These are phyloP conservation scores for Hydractinia echinata DNA, from an alignment of 30 jellyfish, hydroid and myxozoan species.

Conservation along the genomic window DNA sequence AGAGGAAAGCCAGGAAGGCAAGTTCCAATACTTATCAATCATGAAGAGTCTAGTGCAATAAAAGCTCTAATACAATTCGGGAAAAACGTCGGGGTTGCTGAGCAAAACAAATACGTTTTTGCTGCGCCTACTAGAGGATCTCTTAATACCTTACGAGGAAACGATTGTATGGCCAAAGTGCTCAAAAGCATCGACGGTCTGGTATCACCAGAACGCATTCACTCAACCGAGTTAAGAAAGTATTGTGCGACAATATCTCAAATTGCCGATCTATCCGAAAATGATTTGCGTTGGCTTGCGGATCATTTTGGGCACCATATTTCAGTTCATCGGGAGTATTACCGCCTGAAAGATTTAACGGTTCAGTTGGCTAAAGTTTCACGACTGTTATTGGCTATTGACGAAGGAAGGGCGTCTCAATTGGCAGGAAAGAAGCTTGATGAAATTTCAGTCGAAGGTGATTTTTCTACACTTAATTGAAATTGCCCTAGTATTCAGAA, in stretches of 20 bases:
- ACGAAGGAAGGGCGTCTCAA: conserved; percentile 39
- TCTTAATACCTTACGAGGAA: conserved; percentile 34
- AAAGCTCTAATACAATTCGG: conserved; percentile 6
- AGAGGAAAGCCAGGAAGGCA: conserved; percentile 36
- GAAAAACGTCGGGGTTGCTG: conserved; percentile 31
- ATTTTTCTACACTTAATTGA: too few relatives aligned
- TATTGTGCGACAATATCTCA: conserved; percentile 53
- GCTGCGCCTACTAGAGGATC: conserved; percentile 58
- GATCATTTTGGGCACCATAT: conserved; percentile 57
- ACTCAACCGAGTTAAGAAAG: conserved; percentile 37
- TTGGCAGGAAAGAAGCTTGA: conserved; percentile 35
- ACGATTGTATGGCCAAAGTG: conserved; percentile 41
- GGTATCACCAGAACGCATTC: conserved; percentile 30
- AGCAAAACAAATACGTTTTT: conserved; percentile 28
- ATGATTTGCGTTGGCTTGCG: conserved; percentile 52
- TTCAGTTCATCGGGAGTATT: conserved; percentile 56
- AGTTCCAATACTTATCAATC: conserved; percentile 26
- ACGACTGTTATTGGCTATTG: conserved; percentile 49
- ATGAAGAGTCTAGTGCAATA: conserved; percentile 18
- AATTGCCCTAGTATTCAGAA: too few relatives aligned
- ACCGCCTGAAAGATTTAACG: conserved; percentile 47
- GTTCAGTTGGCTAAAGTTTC: conserved; percentile 55
- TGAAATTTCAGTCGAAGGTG: conserved; percentile 39
- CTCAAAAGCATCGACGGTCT: conserved; percentile 19
- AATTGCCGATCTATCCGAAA: conserved; percentile 39